Base-by-base conservation (phyloP, 2,797 vertebrate genomes). In the Graptemys geographica region DNA sequence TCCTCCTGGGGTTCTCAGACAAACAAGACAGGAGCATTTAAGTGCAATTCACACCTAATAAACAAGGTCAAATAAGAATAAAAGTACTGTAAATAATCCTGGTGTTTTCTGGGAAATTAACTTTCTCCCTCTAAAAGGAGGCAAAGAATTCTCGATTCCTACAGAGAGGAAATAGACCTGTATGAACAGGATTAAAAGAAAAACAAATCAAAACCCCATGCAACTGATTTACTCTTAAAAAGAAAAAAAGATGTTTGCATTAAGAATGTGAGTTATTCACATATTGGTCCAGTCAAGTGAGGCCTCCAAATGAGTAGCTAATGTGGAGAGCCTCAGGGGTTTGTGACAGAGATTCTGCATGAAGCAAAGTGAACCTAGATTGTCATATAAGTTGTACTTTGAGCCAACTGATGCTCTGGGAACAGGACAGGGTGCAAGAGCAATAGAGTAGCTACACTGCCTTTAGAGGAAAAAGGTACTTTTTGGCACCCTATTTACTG, bases 111-210 rank as follows among this genome's bases (percentile, higher is more conserved):
- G 37, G 11, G 27, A 28, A 56, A 82, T 37, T 47, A 31, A 11
- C 51, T 25, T 57, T 88, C 53, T 79, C 83, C 52, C 21, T 41
- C 28, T 49, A 6, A 18, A 82, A 82, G n/a, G 10, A 37, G 44
- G 72, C 31, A 83, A 87, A 62, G 16, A 62, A 21, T 6, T 31
- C 62, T 28, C 65, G n/a, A 79, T 65, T 13, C 83, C 74, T 76
- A 76, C 44, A 79, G 21, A 69, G 81, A 81, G 80, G 69, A 93
- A 8, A 0, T 21, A 62, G 52, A n/a, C 28, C 51, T 83, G 15
- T 1, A 0, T 62, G 31, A 11, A 44, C 11, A 37, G 41, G 37
- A 6, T 4, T 3, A 0, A 41, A 81, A 59, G 0, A n/a, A 92
- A 51, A 11, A n/a, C 33, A 33, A 19, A 0, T 3, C 44, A 28